Percentiles rank a stretch among this genome's conserved stretches.
Evolutionary conservation across 2,888 invertebrate genomes (phyloP).

Genomic region (Trissolcus japonicus): DNA sequence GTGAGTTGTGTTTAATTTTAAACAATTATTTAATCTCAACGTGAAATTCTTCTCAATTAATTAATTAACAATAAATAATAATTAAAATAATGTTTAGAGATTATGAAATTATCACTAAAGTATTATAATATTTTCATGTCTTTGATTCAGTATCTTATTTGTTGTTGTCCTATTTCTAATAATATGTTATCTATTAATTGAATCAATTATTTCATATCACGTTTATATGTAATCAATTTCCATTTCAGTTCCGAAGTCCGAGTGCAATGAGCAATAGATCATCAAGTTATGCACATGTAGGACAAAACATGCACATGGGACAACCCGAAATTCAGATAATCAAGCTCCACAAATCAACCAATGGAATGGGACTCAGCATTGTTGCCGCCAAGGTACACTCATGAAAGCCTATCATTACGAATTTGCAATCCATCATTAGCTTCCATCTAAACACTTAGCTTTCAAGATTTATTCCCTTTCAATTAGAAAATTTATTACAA

Average conservation of each 20-base stretch:
- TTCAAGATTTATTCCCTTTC: too few species aligned
- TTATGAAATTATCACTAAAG: too few species aligned
- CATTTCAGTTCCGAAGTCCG: slow-evolving; percentile 79
- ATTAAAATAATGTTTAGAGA: too few species aligned
- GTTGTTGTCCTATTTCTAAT: not conserved
- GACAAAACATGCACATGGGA: slow-evolving; percentile 73
- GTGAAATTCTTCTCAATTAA: too few species aligned
- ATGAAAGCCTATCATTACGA: not conserved
- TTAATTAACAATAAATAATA: too few species aligned
- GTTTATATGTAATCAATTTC: slow-evolving; percentile 19
- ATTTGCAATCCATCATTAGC: slow-evolving; percentile 6
- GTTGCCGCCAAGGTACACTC: slow-evolving; percentile 92
- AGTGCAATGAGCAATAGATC: slow-evolving; percentile 82
- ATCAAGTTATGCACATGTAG: slow-evolving; percentile 75
- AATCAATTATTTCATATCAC: slow-evolving; percentile 1
- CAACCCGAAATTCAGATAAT: slow-evolving; percentile 89
- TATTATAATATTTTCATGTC: too few species aligned
- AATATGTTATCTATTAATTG: slow-evolving; percentile 5
- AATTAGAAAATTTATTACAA: too few species aligned
- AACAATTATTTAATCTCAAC: not conserved
- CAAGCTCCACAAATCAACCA: slow-evolving; percentile 93
- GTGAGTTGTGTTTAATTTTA: slow-evolving; percentile 67
- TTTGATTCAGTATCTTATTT: not conserved
- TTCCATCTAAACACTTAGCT: not conserved
- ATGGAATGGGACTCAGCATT: slow-evolving; percentile 98